These are phyloP conservation scores for Romanogobio albipinnatus DNA, from an alignment of 2,113 vertebrate genomes.

Conservation along the genomic window DNA sequence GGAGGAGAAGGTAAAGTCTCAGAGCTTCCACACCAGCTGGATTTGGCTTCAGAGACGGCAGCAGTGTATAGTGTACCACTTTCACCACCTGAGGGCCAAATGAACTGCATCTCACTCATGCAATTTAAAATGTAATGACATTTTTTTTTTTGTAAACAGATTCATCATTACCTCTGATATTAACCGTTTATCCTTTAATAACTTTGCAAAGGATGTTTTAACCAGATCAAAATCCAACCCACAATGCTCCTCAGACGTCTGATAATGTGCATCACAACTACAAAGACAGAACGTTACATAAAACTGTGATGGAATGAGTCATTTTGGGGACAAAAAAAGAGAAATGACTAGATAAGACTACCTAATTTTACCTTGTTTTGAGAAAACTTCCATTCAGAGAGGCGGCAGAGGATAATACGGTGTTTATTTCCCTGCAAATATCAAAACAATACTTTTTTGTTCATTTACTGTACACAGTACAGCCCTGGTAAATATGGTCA, in stretches of 20 bases:
- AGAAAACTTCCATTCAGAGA: conserved; percentile 63
- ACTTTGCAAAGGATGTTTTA: conserved; percentile 53
- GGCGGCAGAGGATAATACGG: conserved; percentile 58
- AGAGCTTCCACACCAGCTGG: conserved; percentile 50
- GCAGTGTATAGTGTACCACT: conserved; percentile 34
- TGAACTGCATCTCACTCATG: not conserved
- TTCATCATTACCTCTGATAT: conserved; percentile 53
- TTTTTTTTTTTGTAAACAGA: not conserved
- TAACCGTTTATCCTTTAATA: conserved; percentile 38
- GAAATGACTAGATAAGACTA: not conserved
- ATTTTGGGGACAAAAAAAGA: not conserved
- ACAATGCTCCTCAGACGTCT: conserved; percentile 43
- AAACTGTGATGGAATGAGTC: not conserved
- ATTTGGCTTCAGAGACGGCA: conserved; percentile 43
- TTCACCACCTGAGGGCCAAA: conserved; percentile 49
- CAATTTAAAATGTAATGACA: not conserved
- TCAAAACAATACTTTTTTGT: not conserved
- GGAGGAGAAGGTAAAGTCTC: conserved; percentile 62
- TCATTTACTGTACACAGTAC: no score
- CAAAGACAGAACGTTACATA: not conserved
- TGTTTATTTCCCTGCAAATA: conserved; percentile 58
- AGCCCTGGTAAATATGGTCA: no score
- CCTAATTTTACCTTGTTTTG: conserved; percentile 48
- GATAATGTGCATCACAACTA: conserved; percentile 58
- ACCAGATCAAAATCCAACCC: conserved; percentile 60